phyloP scores from a whole-genome alignment of 2,888 invertebrate genomes.

The Fragum whitleyi region DNA sequence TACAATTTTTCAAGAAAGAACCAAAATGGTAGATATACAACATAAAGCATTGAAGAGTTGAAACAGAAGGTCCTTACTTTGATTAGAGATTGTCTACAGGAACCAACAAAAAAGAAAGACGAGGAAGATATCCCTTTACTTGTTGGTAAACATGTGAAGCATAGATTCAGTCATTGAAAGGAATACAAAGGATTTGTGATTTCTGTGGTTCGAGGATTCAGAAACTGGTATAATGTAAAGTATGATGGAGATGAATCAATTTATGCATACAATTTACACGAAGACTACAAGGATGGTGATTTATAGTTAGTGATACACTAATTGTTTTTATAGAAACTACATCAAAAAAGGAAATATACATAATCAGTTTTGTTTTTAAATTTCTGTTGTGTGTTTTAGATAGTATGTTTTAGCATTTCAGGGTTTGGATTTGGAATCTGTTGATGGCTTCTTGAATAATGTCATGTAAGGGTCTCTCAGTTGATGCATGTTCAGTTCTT shows the following conservation, averaged over 20 bases:
- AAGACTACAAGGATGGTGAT: slow-evolving; percentile 38
- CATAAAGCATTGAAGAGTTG: slow-evolving; percentile 25
- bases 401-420: too few species aligned
- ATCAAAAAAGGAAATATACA: neutral
- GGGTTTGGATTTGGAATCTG: too few species aligned
- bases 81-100: slow-evolving; percentile 4
- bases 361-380: neutral
- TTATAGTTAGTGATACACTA: slow-evolving; percentile 9
- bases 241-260: slow-evolving; percentile 37
- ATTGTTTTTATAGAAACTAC: too few species aligned
- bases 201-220: slow-evolving; percentile 39
- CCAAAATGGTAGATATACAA: slow-evolving; percentile 34
- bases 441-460: too few species aligned
- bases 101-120: neutral
- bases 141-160: slow-evolving; percentile 35
- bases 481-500: too few species aligned
- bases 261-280: slow-evolving; percentile 40
- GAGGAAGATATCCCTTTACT: slow-evolving; percentile 27
- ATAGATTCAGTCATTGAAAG: slow-evolving; percentile 19
- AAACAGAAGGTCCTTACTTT: slow-evolving; percentile 27
- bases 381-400: neutral
- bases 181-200: slow-evolving; percentile 24
- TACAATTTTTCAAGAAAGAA: slow-evolving; percentile 40
- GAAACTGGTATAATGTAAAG: slow-evolving; percentile 42
- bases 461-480: too few species aligned